These are phyloP conservation scores for Heptranchias perlo DNA, from an alignment of 2,113 vertebrate species.

Conservation along the genomic window DNA sequence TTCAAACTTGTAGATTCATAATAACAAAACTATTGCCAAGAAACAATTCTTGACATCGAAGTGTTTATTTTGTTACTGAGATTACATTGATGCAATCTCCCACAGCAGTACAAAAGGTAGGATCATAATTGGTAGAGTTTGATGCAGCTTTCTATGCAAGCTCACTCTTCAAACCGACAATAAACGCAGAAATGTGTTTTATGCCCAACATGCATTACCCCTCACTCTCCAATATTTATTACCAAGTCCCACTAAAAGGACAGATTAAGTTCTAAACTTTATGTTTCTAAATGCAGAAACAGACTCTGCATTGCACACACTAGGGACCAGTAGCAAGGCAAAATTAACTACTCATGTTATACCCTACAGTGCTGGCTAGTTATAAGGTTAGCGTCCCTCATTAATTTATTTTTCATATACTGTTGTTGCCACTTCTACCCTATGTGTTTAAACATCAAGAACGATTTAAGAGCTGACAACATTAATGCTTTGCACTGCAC, in stretches of 20 bases:
- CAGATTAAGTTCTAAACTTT: neutral
- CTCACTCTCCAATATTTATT: neutral
- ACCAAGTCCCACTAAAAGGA: neutral
- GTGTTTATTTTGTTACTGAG: neutral
- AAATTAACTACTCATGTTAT: neutral
- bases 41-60: neutral
- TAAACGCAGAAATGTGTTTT: neutral
- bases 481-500: neutral
- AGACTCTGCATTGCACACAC: neutral
- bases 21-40: neutral
- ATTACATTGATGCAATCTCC: neutral
- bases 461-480: neutral
- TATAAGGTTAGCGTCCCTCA: neutral
- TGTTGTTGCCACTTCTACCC: neutral
- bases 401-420: neutral
- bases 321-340: too few species aligned
- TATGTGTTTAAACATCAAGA: neutral
- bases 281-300: neutral
- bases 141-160: neutral
- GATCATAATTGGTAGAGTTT: neutral
- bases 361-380: neutral
- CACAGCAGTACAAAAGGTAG: neutral
- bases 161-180: neutral
- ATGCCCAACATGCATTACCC: neutral
- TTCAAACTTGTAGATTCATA: constrained; percentile 12